Percentiles rank a stretch among this genome's conserved stretches.
phyloP scores from a whole-genome alignment of 2,888 invertebrate genomes.

The Mythimna lalbum region DNA sequence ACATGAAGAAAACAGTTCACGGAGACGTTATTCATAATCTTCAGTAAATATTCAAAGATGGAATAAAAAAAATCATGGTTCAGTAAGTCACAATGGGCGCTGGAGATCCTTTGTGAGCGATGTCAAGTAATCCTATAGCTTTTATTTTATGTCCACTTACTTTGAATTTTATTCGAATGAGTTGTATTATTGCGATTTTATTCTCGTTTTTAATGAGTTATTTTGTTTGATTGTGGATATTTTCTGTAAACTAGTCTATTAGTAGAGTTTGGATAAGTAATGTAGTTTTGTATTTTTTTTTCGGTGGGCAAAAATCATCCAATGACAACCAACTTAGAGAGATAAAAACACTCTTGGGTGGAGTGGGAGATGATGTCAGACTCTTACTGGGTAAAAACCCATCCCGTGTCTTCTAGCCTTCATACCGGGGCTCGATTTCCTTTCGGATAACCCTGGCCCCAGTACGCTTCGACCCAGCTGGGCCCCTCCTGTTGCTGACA shows the following conservation, averaged over 20 bases:
- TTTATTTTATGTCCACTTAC: slow-evolving; percentile 48
- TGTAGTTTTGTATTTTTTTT: too few relatives aligned
- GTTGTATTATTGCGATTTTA: slow-evolving; percentile 35
- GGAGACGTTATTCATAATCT: slow-evolving; percentile 57
- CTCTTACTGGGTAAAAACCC: too few relatives aligned
- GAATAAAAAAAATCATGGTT: slow-evolving; percentile 57
- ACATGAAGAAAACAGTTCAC: slow-evolving; percentile 47
- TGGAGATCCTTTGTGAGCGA: slow-evolving; percentile 57
- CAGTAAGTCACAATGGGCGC: slow-evolving; percentile 61
- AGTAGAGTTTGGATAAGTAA: too few relatives aligned
- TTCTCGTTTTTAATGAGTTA: slow-evolving; percentile 38
- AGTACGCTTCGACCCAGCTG: too few relatives aligned
- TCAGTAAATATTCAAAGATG: slow-evolving; percentile 61
- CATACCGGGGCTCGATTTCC: too few relatives aligned
- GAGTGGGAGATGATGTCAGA: too few relatives aligned
- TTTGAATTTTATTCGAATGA: slow-evolving; percentile 53
- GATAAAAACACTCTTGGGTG: too few relatives aligned
- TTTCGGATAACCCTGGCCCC: too few relatives aligned
- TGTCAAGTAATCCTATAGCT: slow-evolving; percentile 59
- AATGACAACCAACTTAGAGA: too few relatives aligned
- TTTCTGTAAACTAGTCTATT: not conserved
- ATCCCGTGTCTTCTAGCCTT: too few relatives aligned
- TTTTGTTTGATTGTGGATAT: slow-evolving; percentile 8
- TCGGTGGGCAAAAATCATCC: too few relatives aligned
- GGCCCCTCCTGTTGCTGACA: too few relatives aligned